These are phyloP conservation scores for Brachionichthys hirsutus DNA, from an alignment of 2,113 vertebrate species.

Conservation along the genomic window DNA sequence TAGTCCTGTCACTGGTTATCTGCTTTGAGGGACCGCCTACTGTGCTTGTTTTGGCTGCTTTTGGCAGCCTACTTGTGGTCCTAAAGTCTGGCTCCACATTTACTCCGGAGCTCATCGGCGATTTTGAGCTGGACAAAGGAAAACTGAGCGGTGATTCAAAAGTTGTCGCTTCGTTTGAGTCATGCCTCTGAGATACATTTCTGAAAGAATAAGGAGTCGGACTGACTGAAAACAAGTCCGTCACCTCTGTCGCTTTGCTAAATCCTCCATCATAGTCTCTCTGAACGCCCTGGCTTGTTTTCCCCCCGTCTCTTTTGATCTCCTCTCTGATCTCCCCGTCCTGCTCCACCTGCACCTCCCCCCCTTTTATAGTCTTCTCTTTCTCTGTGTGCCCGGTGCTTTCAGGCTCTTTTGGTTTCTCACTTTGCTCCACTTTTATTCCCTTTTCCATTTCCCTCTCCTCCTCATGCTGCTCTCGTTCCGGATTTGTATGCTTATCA, in stretches of 20 bases:
- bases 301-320: conserved; percentile 45
- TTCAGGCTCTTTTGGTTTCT: conserved; percentile 51
- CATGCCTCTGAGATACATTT: conserved; percentile 17
- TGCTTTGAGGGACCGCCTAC: conserved; percentile 8
- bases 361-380: conserved; percentile 40
- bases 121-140: conserved; percentile 25
- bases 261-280: conserved; percentile 47
- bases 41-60: conserved; percentile 18
- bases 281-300: conserved; percentile 37
- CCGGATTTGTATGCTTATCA: conserved; percentile 43
- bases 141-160: conserved; percentile 44
- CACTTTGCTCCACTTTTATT: conserved; percentile 40
- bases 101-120: conserved; percentile 37
- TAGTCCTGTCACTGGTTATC: background rate
- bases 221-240: conserved; percentile 56
- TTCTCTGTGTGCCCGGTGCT: conserved; percentile 24
- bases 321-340: conserved; percentile 12
- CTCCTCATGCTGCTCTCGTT: conserved; percentile 23
- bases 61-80: conserved; percentile 7
- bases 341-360: conserved; percentile 2
- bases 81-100: conserved; percentile 14
- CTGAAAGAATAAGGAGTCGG: conserved; percentile 27
- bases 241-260: conserved; percentile 34
- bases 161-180: conserved; percentile 29
- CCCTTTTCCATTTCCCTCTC: conserved; percentile 47